Conservation (phyloP, 2,113 vertebrate species). For the Paralichthys olivaceus region DNA sequence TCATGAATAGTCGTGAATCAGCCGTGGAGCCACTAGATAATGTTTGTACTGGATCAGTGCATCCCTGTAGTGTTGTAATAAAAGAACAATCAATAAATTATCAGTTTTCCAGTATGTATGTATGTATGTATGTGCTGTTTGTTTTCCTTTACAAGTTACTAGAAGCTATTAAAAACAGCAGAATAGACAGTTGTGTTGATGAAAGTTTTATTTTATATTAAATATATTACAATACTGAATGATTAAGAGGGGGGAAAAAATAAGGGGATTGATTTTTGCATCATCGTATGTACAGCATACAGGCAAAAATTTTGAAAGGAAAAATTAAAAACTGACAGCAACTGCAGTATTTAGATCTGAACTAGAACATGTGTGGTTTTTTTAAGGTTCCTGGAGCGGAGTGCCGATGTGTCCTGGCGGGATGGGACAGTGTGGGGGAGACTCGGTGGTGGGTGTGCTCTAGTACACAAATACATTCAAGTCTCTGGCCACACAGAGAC, state of each 20-base stretch:
- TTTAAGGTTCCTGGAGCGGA: conserved; percentile 54
- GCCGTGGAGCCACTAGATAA: neutral
- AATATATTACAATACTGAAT: conserved; percentile 89
- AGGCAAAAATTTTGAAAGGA: conserved; percentile 51
- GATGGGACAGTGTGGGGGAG: conserved; percentile 39
- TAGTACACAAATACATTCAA: conserved; percentile 74
- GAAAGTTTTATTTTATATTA: conserved; percentile 89
- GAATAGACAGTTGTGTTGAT: conserved; percentile 67
- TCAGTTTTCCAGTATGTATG: neutral
- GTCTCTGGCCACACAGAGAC: conserved; percentile 44
- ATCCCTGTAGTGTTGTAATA: neutral
- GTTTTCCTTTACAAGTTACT: neutral
- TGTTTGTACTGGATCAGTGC: neutral
- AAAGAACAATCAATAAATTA: neutral
- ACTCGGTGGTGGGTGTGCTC: conserved; percentile 35
- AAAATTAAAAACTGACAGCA: conserved; percentile 59
- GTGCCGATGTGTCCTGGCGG: conserved; percentile 35
- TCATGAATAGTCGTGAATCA: neutral
- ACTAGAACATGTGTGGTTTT: conserved; percentile 27
- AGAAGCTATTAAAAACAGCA: conserved; percentile 20
- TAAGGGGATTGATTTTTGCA: conserved; percentile 80
- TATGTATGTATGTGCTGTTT: neutral
- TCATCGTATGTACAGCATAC: conserved; percentile 81
- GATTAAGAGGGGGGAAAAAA: conserved; percentile 79
- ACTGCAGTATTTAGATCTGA: conserved; percentile 47